Evolutionary conservation across 1,140 invertebrate genomes (phyloP).

Genomic region (Macrotrachela quadricornifera): DNA sequence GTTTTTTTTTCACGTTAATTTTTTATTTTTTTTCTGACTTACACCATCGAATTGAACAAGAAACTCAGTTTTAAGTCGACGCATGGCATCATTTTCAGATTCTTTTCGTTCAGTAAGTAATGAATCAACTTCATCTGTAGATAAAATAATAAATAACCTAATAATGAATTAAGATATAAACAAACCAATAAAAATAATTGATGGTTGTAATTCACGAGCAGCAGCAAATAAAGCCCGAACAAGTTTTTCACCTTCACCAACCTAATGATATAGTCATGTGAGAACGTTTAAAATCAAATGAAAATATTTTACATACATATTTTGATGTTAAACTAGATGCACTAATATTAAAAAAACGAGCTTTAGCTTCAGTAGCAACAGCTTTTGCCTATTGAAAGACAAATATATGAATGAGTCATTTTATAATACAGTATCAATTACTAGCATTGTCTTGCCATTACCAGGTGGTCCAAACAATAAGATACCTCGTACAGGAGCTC

Average conservation of each 20-base stretch:
- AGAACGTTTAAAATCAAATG: not conserved
- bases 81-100: constrained; percentile 67
- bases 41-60: constrained; percentile 55
- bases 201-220: constrained; percentile 60
- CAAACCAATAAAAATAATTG: constrained; percentile 64
- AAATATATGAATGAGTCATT: too few species aligned
- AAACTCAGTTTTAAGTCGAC: constrained; percentile 82
- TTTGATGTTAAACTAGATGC: constrained; percentile 94
- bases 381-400: constrained; percentile 18
- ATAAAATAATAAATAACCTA: too few species aligned
- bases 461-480: constrained; percentile 40
- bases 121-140: constrained; percentile 65
- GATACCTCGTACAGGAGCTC: constrained; percentile 30
- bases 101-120: constrained; percentile 63
- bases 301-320: constrained; percentile 27
- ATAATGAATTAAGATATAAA: constrained; percentile 47
- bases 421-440: too few species aligned
- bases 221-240: constrained; percentile 81
- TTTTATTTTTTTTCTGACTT: constrained; percentile 11
- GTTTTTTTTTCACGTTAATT: not conserved
- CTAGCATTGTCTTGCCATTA: constrained; percentile 32
- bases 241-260: constrained; percentile 91
- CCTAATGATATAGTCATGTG: constrained; percentile 35
- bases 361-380: constrained; percentile 19
- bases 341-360: constrained; percentile 72